Evolutionary conservation across 2,113 vertebrate genomes (phyloP), one percentile per base, ranked within the genome.

Genomic region (Pycnonotus jocosus): DNA sequence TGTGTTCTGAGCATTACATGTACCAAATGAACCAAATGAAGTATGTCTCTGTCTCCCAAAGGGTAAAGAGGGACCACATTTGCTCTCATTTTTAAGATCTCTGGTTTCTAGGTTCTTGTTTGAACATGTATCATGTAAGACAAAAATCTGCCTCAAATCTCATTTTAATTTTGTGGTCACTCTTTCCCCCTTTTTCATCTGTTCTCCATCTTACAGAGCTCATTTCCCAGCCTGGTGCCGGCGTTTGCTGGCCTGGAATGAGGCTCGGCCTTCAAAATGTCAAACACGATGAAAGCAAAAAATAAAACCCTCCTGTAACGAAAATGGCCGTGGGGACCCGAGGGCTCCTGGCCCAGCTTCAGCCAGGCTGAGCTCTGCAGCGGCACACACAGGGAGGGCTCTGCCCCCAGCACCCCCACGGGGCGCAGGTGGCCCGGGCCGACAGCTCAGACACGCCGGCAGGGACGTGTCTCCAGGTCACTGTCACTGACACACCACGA

Each of bases 261-360:
- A 97, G 93, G 53, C 54, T 86, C 72, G 77, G 76, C 47, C 69
- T 97, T 86, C 91, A 91, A 94, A 97, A 95, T 77, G 90, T 95
- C 94, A 96, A 97, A 89, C 56, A 47, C 94, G 92, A 88, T 58
- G 88, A 76, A 92, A 95, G 88, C 9, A 45, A n/a, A 53, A 79
- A 64, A 54, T 20, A 37, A 50, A 45, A 21, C 10, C 42, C 42
- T 8, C 6, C 69, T 48, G 23, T 28, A 66, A 35, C 0, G 1
- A 60, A 90, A 79, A 68, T 33, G 69, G 72, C 60, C 25, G 5
- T 7, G 80, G 58, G 62, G 86, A 92, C 71, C 68, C 28, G 21
- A 64, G 61, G 71, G 44, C 85, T 92, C 33, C 80, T 37, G 94
- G 71, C 82, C 61, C 90, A 90, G 88, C 35, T 50, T 60, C 54